Percentiles rank a stretch among this genome's conserved stretches.
Evolutionary conservation across 2,888 invertebrate species (phyloP).

Genomic region (Noctua janthina): DNA sequence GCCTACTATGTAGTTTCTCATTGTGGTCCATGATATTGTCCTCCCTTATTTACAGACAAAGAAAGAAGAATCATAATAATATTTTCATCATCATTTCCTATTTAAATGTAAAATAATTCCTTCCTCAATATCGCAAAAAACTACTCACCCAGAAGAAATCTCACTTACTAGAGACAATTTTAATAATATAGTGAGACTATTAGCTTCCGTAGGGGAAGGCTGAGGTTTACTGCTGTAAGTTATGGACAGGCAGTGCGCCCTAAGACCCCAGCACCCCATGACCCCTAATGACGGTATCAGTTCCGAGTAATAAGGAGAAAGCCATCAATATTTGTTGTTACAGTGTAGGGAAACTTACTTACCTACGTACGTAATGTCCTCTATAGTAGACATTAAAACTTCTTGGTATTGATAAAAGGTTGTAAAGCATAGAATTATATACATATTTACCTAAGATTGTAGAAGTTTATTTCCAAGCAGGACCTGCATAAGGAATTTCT

Average conservation of each 20-base stretch:
- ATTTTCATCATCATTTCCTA: not conserved
- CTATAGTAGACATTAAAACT: not conserved
- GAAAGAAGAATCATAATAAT: not conserved
- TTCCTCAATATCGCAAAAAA: not conserved
- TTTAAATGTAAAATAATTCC: not conserved
- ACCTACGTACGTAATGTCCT: not conserved
- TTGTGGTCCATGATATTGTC: conserved; percentile 21
- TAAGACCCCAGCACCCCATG: conserved; percentile 52
- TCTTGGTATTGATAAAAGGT: conserved; percentile 5
- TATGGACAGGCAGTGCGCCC: conserved; percentile 54
- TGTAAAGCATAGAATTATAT: conserved; percentile 10
- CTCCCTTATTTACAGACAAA: not conserved
- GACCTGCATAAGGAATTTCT: conserved; percentile 8
- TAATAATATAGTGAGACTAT: conserved; percentile 43
- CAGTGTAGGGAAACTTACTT: conserved; percentile 4
- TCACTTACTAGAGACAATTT: conserved; percentile 47
- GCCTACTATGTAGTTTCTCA: conserved; percentile 15
- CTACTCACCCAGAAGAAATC: conserved; percentile 9
- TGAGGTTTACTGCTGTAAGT: conserved; percentile 54
- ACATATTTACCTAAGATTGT: conserved; percentile 12
- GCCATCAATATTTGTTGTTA: conserved; percentile 48
- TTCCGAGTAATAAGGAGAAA: conserved; percentile 47
- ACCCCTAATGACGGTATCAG: conserved; percentile 55
- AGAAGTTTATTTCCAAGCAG: conserved; percentile 15
- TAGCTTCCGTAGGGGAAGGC: conserved; percentile 45